Evolutionary conservation across 2,888 invertebrate genomes (phyloP).

Genomic region (Lissonota sp.): DNA sequence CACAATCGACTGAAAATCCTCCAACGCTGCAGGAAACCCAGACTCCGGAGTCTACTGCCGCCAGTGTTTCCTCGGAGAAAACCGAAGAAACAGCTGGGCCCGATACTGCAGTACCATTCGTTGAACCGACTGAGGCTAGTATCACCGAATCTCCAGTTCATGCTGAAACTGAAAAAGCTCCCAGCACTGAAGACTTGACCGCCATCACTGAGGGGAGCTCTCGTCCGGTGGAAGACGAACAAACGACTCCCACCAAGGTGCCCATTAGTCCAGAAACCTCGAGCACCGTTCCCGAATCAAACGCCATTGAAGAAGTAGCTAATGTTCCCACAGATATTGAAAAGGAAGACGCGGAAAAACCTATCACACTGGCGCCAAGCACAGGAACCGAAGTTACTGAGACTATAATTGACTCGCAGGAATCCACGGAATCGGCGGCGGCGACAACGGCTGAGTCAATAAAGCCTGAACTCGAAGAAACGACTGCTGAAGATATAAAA

Average conservation of each 20-base stretch:
- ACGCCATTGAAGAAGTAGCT: constrained; percentile 5
- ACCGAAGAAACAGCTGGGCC: constrained; percentile 56
- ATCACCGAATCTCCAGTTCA: constrained; percentile 28
- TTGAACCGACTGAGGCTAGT: constrained; percentile 24
- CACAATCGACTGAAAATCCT: constrained; percentile 55
- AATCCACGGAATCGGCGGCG: constrained; percentile 16
- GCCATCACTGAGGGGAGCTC: constrained; percentile 21
- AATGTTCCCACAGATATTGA: constrained; percentile 17
- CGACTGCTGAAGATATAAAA: constrained; percentile 25
- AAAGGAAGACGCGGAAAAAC: neutral
- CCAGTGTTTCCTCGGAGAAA: constrained; percentile 29
- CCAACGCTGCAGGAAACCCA: constrained; percentile 34
- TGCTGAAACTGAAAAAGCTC: constrained; percentile 53
- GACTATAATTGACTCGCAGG: neutral
- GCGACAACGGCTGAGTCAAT: constrained; percentile 5
- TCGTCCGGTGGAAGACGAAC: constrained; percentile 39
- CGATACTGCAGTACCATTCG: constrained; percentile 35
- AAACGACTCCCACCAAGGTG: constrained; percentile 14
- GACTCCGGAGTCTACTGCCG: constrained; percentile 34
- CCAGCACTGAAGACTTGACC: constrained; percentile 46
- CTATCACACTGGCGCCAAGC: constrained; percentile 11
- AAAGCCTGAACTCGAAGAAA: constrained; percentile 23
- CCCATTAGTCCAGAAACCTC: constrained; percentile 29
- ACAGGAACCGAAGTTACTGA: constrained; percentile 14
- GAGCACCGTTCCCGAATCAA: constrained; percentile 33